phyloP scores from a whole-genome alignment of 2,888 invertebrate species.

The Drosophila heteroneura region DNA sequence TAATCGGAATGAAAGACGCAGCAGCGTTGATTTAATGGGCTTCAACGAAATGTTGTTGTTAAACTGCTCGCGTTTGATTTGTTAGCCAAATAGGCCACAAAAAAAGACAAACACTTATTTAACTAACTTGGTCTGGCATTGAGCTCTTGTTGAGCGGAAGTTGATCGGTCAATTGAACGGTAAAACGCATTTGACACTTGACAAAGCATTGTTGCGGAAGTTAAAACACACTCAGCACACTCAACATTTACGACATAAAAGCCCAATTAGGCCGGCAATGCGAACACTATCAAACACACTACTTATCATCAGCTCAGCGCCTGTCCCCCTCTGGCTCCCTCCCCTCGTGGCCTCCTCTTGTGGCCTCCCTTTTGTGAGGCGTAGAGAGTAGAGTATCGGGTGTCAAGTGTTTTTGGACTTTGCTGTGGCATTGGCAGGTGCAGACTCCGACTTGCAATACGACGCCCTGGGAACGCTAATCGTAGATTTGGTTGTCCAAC shows the following conservation, averaged over 20 bases:
- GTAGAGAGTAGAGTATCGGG: conserved; percentile 31
- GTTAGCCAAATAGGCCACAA: conserved; percentile 47
- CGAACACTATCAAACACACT: conserved; percentile 21
- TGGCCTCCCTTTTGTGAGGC: conserved; percentile 28
- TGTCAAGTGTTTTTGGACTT: conserved; percentile 59
- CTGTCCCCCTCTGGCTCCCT: not conserved
- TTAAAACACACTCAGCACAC: conserved; percentile 13
- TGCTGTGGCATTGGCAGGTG: conserved; percentile 58
- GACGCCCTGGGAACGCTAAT: conserved; percentile 69
- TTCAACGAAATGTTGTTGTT: conserved; percentile 66
- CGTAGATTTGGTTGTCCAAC: conserved; percentile 15
- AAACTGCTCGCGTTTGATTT: conserved; percentile 69
- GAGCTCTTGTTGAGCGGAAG: conserved; percentile 61
- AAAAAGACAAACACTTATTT: conserved; percentile 9
- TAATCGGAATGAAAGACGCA: conserved; percentile 52
- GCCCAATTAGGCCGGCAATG: conserved; percentile 53
- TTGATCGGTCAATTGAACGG: conserved; percentile 49
- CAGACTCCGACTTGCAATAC: conserved; percentile 47
- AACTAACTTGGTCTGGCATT: conserved; percentile 46
- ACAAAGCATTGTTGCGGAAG: conserved; percentile 50
- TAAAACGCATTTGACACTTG: conserved; percentile 56
- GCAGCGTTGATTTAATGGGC: conserved; percentile 29
- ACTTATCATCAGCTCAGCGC: conserved; percentile 19
- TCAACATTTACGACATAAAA: conserved; percentile 26
- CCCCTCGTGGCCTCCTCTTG: conserved; percentile 24